Base-by-base conservation (phyloP, 2,888 invertebrate genomes). In the Campoletis raptor region DNA sequence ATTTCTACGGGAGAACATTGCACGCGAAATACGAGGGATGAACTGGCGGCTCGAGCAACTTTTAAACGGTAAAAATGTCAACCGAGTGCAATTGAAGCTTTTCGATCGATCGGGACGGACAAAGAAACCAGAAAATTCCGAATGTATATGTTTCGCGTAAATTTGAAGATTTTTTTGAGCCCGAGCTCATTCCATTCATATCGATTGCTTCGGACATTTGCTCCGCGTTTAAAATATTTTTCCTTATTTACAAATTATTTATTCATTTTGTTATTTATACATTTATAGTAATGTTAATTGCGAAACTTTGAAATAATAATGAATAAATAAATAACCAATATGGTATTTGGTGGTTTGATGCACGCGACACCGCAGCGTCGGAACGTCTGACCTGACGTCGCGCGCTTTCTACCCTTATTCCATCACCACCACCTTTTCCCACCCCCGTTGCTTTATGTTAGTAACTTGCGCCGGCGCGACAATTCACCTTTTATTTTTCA, bases 341-440 rank as follows among this genome's bases (percentile, higher is more conserved):
- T 12, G 6, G 24, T 12, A 37, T 54, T 42, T 66, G 40, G 80
- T 12, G 48, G 36, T 18, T 48, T 87, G 89, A 85, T 88, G 87
- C 88, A 88, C 91, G 88, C 91, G 88, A 90, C 89, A 90, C 90
- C 88, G 90, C 85, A 78, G 85, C 91, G 89, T 90, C 91, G 92
- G 90, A 90, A 92, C 90, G 92, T 91, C 91, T 91, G 91, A 90
- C 89, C 91, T 91, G 91, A 90, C 89, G 89, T 90, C 89, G 91
- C 90, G 90, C 89, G 85, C 80, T 82, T 90, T 77, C 66, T 86
- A 79, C 84, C 90, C 89, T 89, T 87, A 70, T 52, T 70, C 79
- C 66, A 40, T 61, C 40, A 24, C 21, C 40, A 24, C 21, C 42
- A 54, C 79, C 45, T 69, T 48, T 69, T 66, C 54, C 18, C 52